Conservation (phyloP, 2,888 invertebrate species). For the Laothoe populi region DNA sequence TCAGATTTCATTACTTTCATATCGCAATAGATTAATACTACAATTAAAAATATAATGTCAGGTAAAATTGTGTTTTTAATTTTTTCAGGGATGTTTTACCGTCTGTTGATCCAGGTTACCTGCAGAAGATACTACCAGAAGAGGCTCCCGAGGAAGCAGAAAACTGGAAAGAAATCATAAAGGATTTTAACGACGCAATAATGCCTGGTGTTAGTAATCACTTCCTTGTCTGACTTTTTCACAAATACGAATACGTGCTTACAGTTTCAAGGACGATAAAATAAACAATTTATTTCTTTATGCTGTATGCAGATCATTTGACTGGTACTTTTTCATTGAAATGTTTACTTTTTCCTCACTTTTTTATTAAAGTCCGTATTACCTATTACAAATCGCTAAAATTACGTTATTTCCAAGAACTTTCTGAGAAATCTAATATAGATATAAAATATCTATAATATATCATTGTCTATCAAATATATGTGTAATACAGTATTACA, state of each 20-base stretch:
- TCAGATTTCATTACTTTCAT: too few relatives aligned
- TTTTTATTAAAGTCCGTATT: too few relatives aligned
- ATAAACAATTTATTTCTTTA: background rate
- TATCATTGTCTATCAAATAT: too few relatives aligned
- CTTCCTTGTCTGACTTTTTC: background rate
- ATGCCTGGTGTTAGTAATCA: conserved; percentile 92
- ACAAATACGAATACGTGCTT: background rate
- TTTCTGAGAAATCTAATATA: too few relatives aligned
- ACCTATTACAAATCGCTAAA: too few relatives aligned
- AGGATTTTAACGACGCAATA: conserved; percentile 94
- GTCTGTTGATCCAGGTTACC: conserved; percentile 95
- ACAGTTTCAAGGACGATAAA: background rate
- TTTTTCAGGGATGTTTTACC: conserved; percentile 90
- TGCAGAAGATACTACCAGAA: conserved; percentile 91
- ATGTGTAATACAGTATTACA: too few relatives aligned
- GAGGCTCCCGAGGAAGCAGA: conserved; percentile 93
- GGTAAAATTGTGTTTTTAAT: background rate
- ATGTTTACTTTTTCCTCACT: too few relatives aligned
- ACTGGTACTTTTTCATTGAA: too few relatives aligned
- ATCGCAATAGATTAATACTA: too few relatives aligned
- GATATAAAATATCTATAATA: too few relatives aligned
- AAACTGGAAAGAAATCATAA: conserved; percentile 93
- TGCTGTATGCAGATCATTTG: too few relatives aligned
- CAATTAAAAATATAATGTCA: background rate
- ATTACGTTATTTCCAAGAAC: too few relatives aligned